Percentiles rank a stretch among this genome's conserved stretches.
These are phyloP conservation scores for Miichthys miiuy DNA, from an alignment of 2,797 vertebrate species.

Conservation along the genomic window DNA sequence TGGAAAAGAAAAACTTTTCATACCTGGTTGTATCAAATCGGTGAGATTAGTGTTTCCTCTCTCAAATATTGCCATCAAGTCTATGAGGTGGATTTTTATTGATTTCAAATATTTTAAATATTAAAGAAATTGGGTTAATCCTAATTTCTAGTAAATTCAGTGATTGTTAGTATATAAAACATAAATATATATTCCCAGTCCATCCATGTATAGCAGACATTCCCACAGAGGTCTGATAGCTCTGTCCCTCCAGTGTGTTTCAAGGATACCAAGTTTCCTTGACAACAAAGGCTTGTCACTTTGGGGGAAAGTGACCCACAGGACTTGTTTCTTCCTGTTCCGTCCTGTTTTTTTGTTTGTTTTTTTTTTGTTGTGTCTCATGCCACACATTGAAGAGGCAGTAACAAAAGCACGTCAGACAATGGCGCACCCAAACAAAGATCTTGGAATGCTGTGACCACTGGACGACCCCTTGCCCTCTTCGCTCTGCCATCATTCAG, in stretches of 20 bases:
- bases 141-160: background rate
- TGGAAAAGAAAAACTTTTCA: conserved; percentile 12
- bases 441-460: conserved; percentile 47
- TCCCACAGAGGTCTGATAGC: conserved; percentile 15
- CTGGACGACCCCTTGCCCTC: conserved; percentile 24
- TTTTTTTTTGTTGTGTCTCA: conserved; percentile 39
- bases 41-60: background rate
- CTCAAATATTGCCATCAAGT: background rate
- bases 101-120: background rate
- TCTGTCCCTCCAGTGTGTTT: conserved; percentile 7
- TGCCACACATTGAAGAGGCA: conserved; percentile 17
- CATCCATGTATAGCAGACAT: conserved; percentile 1
- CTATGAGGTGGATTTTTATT: background rate
- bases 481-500: background rate
- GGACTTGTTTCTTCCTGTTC: conserved; percentile 44
- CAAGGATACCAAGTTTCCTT: conserved; percentile 38
- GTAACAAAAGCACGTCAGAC: conserved; percentile 57
- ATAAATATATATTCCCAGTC: background rate
- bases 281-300: conserved; percentile 37
- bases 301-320: conserved; percentile 35
- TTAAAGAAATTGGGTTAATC: background rate
- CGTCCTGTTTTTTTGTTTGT: conserved; percentile 20
- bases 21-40: conserved; percentile 10
- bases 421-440: conserved; percentile 61
- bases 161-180: background rate